A percentile compares a stretch with the other conserved stretches of the same genome.
Conservation (phyloP, 2,797 vertebrate species). For the Semaprochilodus insignis region DNA sequence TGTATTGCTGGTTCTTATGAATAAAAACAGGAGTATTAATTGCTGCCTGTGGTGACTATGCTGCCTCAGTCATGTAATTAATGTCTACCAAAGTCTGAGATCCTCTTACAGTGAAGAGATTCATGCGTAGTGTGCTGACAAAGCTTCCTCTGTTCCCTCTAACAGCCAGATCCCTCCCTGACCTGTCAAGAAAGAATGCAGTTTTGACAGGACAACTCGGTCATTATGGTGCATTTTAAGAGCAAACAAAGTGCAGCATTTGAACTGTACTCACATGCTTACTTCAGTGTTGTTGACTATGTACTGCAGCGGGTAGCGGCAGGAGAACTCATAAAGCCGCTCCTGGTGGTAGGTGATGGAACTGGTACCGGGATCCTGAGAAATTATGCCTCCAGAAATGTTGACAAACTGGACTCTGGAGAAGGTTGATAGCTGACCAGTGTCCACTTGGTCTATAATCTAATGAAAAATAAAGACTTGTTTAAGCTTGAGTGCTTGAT, state of each 20-base stretch:
- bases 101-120: conserved; percentile 71
- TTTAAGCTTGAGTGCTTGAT: neutral
- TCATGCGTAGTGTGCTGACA: conserved; percentile 75
- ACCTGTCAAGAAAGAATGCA: conserved; percentile 63
- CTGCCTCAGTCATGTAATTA: neutral
- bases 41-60: too few species aligned
- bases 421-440: conserved; percentile 67
- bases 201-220: neutral
- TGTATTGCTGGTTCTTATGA: conserved; percentile 60
- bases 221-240: neutral
- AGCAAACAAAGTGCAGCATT: neutral
- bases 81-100: neutral
- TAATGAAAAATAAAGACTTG: conserved; percentile 50
- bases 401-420: conserved; percentile 74
- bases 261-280: conserved; percentile 75
- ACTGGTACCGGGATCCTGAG: conserved; percentile 64
- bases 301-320: conserved; percentile 79
- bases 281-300: conserved; percentile 78
- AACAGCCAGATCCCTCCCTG: conserved; percentile 72
- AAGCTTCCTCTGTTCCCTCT: conserved; percentile 79
- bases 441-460: conserved; percentile 64
- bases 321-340: conserved; percentile 79
- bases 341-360: conserved; percentile 72
- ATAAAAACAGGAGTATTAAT: neutral
- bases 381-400: conserved; percentile 73